Conservation (phyloP, 2,888 invertebrate genomes). For the Siphonodentalium dalli region DNA sequence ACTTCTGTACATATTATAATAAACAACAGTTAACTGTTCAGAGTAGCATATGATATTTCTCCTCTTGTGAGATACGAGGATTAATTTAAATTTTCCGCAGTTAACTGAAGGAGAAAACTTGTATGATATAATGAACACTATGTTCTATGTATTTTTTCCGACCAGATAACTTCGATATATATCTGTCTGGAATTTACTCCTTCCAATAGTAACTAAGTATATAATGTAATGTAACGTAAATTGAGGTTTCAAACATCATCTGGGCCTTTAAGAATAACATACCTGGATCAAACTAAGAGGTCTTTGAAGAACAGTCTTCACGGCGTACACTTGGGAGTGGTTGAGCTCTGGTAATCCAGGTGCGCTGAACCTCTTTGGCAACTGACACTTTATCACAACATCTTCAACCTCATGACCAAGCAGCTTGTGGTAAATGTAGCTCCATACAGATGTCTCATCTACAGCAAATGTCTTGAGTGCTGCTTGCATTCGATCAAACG, state of each 20-base stretch:
- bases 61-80: no score
- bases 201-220: no score
- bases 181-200: no score
- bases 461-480: conserved; percentile 94
- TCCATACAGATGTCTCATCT: conserved; percentile 94
- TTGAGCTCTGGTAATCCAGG: conserved; percentile 97
- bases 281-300: conserved; percentile 96
- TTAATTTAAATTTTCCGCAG: no score
- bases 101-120: no score
- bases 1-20: no score
- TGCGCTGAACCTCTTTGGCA: conserved; percentile 96
- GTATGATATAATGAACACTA: no score
- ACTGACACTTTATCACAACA: conserved; percentile 85
- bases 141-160: no score
- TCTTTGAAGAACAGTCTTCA: conserved; percentile 95
- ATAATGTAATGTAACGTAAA: not conserved
- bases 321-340: conserved; percentile 94
- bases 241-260: no score
- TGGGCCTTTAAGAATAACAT: not conserved
- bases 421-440: conserved; percentile 95
- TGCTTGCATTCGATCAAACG: conserved; percentile 96
- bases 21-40: no score
- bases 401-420: conserved; percentile 84
- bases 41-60: no score
- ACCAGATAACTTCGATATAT: no score